Conservation (phyloP, 2,888 invertebrate genomes). For the Mythimna albipuncta region DNA sequence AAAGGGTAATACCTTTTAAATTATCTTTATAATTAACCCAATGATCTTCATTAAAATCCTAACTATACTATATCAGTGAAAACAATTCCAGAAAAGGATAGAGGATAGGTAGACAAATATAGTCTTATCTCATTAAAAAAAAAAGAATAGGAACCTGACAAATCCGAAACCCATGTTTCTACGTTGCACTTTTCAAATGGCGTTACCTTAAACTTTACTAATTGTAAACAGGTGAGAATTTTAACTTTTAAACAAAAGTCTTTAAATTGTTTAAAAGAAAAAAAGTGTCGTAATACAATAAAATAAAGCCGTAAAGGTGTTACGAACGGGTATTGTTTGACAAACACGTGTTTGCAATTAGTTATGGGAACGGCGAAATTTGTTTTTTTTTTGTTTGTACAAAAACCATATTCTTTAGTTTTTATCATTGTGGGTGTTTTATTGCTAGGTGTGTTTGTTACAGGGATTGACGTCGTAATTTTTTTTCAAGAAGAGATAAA, state of each 20-base stretch:
- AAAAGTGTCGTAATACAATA: constrained; percentile 64
- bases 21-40: no score
- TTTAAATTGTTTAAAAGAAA: constrained; percentile 39
- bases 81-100: background rate
- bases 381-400: constrained; percentile 32
- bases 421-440: constrained; percentile 17
- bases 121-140: background rate
- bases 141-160: background rate
- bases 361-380: constrained; percentile 62
- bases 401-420: constrained; percentile 38
- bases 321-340: constrained; percentile 64
- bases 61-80: background rate
- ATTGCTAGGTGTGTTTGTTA: background rate
- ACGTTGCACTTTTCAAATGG: constrained; percentile 42
- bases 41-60: no score
- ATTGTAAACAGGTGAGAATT: constrained; percentile 55
- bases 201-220: constrained; percentile 35
- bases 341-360: constrained; percentile 75
- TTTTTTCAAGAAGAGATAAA: background rate
- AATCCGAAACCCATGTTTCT: constrained; percentile 46
- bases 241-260: constrained; percentile 39
- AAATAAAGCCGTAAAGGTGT: constrained; percentile 61
- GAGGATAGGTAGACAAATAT: background rate
- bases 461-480: background rate
- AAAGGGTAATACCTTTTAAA: no score